Base-by-base conservation (phyloP, 2,113 vertebrate genomes). In the Aleadryas rufinucha region DNA sequence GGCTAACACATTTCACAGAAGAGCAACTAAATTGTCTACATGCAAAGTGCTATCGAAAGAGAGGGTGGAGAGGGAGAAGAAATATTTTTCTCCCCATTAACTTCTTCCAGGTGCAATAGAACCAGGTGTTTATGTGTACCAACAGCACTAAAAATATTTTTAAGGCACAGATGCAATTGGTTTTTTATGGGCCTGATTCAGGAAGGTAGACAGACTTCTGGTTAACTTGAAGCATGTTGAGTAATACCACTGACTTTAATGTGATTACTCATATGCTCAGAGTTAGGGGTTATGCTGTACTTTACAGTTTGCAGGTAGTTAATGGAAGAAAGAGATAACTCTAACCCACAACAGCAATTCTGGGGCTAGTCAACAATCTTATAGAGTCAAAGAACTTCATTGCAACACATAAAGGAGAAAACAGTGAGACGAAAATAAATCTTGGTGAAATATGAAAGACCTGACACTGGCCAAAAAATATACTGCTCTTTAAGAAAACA, bases 31-130 rank as follows among this genome's bases (percentile, higher is more conserved):
- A 80, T 27, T 60, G 17, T 60, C 85, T 86, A 52, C 71, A 84
- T 59, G 75, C 63, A 68, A 86, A 85, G 16, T 65, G 28, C 65
- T 84, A 41, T 87, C 77, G 91, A 84, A 94, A 84, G 47, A 91
- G 47, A 66, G 31, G 35, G 70, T 65, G 47, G 63, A 27, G 16
- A 57, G 17, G 23, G 14, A 56, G 20, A 66, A 78, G 66, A 92
- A 90, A 78, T 84, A 70, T 88, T 94, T 94, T 93, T 88, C 82
- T 91, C 27, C 35, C 54, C 81, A 80, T 86, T 91, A 90, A 95
- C 59, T 96, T 93, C 45, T 72, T 84, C 80, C 75, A 66, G 52
- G 52, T 66, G 83, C 90, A 91, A 85, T 35, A 93, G 87, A 82
- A 65, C 65, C 82, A 63, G 52, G 59, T 93, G 71, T 86, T 93